Conservation (phyloP, 2,113 vertebrate genomes). For the Candoia aspera region DNA sequence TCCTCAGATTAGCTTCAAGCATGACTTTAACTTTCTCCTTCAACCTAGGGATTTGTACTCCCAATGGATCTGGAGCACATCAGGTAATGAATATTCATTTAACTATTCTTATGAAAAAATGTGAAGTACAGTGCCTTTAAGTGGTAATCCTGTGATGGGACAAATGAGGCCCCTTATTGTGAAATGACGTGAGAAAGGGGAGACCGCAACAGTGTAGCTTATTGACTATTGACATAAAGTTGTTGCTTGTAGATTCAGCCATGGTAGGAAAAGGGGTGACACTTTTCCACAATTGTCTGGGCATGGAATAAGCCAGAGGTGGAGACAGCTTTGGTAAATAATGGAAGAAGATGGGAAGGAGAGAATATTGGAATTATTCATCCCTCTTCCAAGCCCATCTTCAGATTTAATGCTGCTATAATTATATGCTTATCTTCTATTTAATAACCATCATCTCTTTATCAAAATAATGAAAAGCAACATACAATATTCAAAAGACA, state of each 20-base stretch:
- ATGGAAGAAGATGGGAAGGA: not conserved
- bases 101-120: not conserved
- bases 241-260: not conserved
- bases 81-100: not conserved
- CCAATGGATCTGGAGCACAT: not conserved
- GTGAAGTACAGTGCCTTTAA: not conserved
- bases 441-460: not conserved
- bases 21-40: not conserved
- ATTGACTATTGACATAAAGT: not conserved
- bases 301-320: not conserved
- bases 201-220: not conserved
- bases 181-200: not conserved
- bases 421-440: not conserved
- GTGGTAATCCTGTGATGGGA: not conserved
- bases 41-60: not conserved
- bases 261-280: not conserved
- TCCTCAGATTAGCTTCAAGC: not conserved
- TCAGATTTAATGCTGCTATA: not conserved
- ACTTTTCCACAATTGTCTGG: not conserved
- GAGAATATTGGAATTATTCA: not conserved
- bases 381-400: not conserved
- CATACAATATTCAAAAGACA: not conserved
- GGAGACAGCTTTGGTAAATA: not conserved
- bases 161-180: not conserved
- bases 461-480: conserved; percentile 2